Conservation (phyloP, 2,113 vertebrate genomes). For the Onychostruthus taczanowskii region DNA sequence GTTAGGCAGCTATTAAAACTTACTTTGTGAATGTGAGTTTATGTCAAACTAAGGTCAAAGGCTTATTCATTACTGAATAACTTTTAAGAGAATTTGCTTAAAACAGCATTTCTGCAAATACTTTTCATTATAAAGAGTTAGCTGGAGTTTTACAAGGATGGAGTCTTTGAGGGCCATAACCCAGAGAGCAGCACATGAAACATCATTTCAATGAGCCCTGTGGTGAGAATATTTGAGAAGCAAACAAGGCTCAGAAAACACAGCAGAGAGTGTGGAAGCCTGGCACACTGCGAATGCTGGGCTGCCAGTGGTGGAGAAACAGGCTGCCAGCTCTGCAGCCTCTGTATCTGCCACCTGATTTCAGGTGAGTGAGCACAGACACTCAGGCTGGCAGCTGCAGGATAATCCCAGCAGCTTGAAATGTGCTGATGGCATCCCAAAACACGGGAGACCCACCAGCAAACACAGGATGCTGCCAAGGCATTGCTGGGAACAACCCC, state of each 20-base stretch:
- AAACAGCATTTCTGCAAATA: neutral
- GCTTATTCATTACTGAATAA: neutral
- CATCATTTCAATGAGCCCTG: neutral
- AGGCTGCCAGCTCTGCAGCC: neutral
- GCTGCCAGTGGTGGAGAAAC: neutral
- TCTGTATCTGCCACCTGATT: neutral
- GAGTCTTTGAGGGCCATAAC: neutral
- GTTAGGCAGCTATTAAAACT: neutral
- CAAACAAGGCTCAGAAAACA: neutral
- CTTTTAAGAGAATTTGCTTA: neutral
- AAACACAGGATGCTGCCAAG: neutral
- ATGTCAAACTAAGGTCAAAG: neutral
- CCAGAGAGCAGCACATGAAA: neutral
- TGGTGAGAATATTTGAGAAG: neutral
- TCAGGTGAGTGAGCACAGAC: neutral
- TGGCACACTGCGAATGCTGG: neutral
- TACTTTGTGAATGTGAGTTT: neutral
- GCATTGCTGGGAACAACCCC: neutral
- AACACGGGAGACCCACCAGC: neutral
- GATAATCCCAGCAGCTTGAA: neutral
- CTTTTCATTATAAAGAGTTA: neutral
- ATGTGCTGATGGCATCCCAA: neutral
- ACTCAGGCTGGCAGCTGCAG: neutral
- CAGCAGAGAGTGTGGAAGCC: neutral
- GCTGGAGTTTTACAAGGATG: neutral